Evolutionary conservation across 2,113 vertebrate species (phyloP).

Genomic region (Apodemus sylvaticus): DNA sequence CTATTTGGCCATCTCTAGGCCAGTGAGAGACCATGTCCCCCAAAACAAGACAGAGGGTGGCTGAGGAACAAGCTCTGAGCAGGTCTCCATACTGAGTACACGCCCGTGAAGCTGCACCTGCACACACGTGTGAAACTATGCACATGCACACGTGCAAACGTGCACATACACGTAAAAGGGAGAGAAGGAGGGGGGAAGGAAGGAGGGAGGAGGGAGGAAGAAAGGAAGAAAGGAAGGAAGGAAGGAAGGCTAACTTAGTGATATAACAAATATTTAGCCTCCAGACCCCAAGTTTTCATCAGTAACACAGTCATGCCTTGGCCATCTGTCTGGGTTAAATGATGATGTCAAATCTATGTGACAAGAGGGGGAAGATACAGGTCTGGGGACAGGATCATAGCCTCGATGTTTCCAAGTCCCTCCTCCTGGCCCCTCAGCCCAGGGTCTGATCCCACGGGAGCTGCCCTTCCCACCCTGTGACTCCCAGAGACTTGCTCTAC

Average conservation of each 20-base stretch:
- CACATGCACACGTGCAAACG: too few relatives aligned
- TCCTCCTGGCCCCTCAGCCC: background rate
- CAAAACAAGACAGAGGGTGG: background rate
- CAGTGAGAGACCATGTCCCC: background rate
- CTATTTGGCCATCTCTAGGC: background rate
- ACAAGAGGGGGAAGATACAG: background rate
- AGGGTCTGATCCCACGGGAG: background rate
- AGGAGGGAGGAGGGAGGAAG: too few relatives aligned
- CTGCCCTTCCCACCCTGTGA: background rate
- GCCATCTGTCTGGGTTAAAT: background rate
- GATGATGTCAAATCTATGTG: background rate
- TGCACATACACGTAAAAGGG: background rate
- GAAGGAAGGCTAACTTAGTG: background rate
- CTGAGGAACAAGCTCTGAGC: background rate
- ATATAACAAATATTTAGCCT: background rate
- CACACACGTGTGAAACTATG: background rate
- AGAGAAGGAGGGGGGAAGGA: too few relatives aligned
- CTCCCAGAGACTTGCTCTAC: background rate
- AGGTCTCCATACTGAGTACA: background rate
- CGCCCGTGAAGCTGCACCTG: too few relatives aligned
- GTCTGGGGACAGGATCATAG: background rate
- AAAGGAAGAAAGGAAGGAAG: too few relatives aligned
- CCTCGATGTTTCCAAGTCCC: background rate
- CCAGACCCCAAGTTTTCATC: background rate
- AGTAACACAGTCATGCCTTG: background rate